Percentiles rank a stretch among this genome's conserved stretches.
Conservation (phyloP, 1,140 invertebrate species). For the Drosophila ananassae region DNA sequence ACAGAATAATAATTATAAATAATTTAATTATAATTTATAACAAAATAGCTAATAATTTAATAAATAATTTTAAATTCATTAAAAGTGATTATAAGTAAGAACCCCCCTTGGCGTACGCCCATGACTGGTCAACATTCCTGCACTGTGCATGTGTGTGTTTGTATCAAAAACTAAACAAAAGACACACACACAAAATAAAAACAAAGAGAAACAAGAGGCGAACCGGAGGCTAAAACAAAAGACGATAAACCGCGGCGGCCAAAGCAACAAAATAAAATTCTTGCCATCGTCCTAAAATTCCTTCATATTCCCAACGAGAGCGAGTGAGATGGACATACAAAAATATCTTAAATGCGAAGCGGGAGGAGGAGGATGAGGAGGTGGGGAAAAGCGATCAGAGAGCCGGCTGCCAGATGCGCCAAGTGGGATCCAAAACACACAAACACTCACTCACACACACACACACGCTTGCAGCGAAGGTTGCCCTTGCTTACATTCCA, state of each 20-base stretch:
- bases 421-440: constrained; percentile 20
- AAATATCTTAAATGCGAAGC: constrained; percentile 1
- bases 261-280: constrained; percentile 80
- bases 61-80: not conserved
- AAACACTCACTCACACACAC: constrained; percentile 18
- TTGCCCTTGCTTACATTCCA: constrained; percentile 33
- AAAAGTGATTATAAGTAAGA: not conserved
- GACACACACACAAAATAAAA: constrained; percentile 67
- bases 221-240: constrained; percentile 74
- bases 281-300: constrained; percentile 79
- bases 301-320: constrained; percentile 64
- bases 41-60: not conserved
- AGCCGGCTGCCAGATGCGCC: constrained; percentile 52
- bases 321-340: constrained; percentile 18
- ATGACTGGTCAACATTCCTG: constrained; percentile 57
- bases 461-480: constrained; percentile 24
- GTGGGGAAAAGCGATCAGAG: constrained; percentile 2
- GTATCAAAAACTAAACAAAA: constrained; percentile 76
- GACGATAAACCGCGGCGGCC: constrained; percentile 58
- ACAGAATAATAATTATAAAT: not conserved
- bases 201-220: constrained; percentile 42
- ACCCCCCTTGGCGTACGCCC: constrained; percentile 19
- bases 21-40: not conserved
- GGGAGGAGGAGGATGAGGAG: not conserved
- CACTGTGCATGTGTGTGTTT: constrained; percentile 31